These are phyloP conservation scores for Platynereis dumerilii DNA, from an alignment of 2,888 invertebrate species.

Conservation along the genomic window DNA sequence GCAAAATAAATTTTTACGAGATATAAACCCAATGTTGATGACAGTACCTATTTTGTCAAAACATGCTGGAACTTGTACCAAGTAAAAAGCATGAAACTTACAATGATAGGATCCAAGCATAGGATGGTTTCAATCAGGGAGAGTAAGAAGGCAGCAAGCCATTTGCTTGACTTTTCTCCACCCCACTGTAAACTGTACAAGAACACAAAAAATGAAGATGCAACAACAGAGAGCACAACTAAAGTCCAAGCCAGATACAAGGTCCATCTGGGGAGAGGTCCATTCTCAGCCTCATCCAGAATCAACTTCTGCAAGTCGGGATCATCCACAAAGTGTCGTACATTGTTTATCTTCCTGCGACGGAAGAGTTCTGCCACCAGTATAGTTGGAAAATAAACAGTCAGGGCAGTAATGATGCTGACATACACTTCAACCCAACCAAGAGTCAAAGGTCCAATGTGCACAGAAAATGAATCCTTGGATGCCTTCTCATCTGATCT, in stretches of 20 bases:
- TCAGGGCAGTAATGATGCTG: background rate
- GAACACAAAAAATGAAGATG: background rate
- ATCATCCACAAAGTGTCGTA: too few species aligned
- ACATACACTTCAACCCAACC: background rate
- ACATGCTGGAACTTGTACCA: too few species aligned
- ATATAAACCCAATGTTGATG: too few species aligned
- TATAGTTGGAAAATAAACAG: background rate
- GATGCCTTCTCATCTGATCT: background rate
- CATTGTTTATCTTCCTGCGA: too few species aligned
- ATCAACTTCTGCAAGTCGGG: too few species aligned
- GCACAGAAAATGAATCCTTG: too few species aligned
- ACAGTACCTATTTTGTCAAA: too few species aligned
- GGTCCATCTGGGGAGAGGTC: too few species aligned
- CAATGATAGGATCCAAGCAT: background rate
- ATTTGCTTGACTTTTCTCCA: background rate
- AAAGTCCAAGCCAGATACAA: background rate
- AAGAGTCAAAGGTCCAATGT: background rate
- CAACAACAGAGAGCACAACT: background rate
- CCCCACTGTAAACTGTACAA: conserved; percentile 2
- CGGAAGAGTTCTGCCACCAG: background rate
- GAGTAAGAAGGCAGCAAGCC: background rate
- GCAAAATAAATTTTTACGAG: too few species aligned
- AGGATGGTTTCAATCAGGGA: background rate
- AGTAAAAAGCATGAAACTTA: too few species aligned
- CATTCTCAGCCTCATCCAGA: too few species aligned